Conservation (phyloP, 2,888 invertebrate genomes). For the Meteorus colon region DNA sequence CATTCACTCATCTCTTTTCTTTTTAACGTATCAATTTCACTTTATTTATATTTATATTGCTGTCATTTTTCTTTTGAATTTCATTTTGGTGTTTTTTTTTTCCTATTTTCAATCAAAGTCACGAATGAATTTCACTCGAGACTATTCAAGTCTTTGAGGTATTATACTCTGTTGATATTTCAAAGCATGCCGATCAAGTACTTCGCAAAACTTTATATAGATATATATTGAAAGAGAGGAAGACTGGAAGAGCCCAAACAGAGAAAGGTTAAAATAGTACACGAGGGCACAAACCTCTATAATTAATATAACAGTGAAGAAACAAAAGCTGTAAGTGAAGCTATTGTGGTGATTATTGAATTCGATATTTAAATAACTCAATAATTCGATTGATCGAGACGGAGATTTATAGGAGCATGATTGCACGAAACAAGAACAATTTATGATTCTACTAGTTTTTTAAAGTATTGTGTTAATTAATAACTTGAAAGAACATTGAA, state of each 20-base stretch:
- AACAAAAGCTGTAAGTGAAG: slow-evolving; percentile 36
- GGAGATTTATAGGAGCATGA: slow-evolving; percentile 11
- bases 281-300: slow-evolving; percentile 8
- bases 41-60: too few species aligned
- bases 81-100: not conserved
- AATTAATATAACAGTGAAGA: slow-evolving; percentile 39
- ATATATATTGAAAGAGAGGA: not conserved
- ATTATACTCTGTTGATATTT: slow-evolving; percentile 27
- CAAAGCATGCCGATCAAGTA: slow-evolving; percentile 31
- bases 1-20: slow-evolving; percentile 1
- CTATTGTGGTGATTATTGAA: slow-evolving; percentile 38
- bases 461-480: not conserved
- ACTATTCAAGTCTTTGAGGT: slow-evolving; percentile 24
- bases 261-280: not conserved
- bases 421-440: not conserved
- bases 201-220: slow-evolving; percentile 19
- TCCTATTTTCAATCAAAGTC: slow-evolving; percentile 3
- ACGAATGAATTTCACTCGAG: slow-evolving; percentile 18
- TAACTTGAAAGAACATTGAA: not conserved
- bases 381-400: slow-evolving; percentile 51
- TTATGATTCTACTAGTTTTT: slow-evolving; percentile 1
- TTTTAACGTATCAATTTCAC: not conserved
- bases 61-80: too few species aligned
- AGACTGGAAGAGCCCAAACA: not conserved
- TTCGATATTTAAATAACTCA: slow-evolving; percentile 50